A percentile compares a stretch with the other conserved stretches of the same genome.
These are phyloP conservation scores for Ranitomeya imitator DNA, from an alignment of 2,113 vertebrate species.

Conservation along the genomic window DNA sequence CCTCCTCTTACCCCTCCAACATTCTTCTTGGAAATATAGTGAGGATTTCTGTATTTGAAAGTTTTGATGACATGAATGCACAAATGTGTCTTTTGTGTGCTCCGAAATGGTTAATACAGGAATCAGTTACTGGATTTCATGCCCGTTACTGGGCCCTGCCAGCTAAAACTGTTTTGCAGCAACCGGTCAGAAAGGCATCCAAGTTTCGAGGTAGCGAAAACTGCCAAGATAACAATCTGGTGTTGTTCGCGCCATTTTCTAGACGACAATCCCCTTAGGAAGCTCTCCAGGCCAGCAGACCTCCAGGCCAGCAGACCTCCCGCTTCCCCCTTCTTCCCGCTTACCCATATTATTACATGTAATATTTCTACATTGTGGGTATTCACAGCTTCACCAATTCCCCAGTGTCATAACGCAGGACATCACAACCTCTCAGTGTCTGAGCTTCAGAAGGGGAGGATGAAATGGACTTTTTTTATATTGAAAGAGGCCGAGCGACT, in stretches of 20 bases:
- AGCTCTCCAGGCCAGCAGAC: neutral
- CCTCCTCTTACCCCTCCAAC: neutral
- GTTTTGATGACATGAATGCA: neutral
- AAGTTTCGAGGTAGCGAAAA: neutral
- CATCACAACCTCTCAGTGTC: slow-evolving; percentile 39
- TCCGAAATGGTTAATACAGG: slow-evolving; percentile 16
- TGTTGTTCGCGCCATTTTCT: slow-evolving; percentile 32
- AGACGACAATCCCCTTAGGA: neutral
- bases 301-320: neutral
- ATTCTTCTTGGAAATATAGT: neutral
- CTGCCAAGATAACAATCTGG: slow-evolving; percentile 36
- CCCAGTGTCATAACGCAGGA: slow-evolving; percentile 30
- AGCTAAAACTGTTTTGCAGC: slow-evolving; percentile 14
- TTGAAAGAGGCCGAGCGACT: slow-evolving; percentile 34
- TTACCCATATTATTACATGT: neutral
- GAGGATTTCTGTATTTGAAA: neutral
- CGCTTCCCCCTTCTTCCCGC: neutral
- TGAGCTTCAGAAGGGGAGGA: slow-evolving; percentile 47
- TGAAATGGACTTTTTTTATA: slow-evolving; percentile 41
- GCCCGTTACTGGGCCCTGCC: neutral
- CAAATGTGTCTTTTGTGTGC: neutral
- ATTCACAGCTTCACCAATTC: neutral
- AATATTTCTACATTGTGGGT: neutral
- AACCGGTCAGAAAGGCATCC: neutral
- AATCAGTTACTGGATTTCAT: slow-evolving; percentile 10